Base-by-base conservation (phyloP, 2,797 vertebrate genomes). In the Ctenochaetus hawaiiensis region DNA sequence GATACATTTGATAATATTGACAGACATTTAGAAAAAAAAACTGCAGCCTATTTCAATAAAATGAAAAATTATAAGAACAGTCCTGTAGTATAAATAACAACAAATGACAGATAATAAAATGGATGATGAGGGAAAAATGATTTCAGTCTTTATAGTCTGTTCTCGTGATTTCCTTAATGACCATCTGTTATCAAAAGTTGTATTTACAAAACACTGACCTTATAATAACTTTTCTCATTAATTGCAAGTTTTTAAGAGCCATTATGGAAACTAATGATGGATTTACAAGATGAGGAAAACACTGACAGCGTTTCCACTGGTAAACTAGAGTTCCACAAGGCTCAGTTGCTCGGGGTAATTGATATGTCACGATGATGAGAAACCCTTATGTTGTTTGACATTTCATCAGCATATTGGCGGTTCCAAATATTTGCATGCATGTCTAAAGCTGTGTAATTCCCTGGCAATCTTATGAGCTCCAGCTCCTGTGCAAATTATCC, bases 401-500 rank as follows among this genome's bases (percentile, higher is more conserved):
- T 91, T 86, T 90, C 86, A 85, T 91, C 83, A 90, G 91, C 66
- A 71, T 87, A 89, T 93, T 89, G 89, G 91, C 74, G 69, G 86
- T 85, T 90, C 87, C 86, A 84, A 89, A 86, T 81, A 66, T 89
- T 72, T 80, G 72, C 72, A 52, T 79, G 82, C 48, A 11, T 82
- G 77, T 86, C 81, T 78, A 77, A 88, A 89, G 68, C 75, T 53
- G 66, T 78, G 77, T 88, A 85, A 91, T 87, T 89, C 73, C 71
- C 72, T 87, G 79, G 78, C 88, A 91, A 72, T 85, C 72, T 73
- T 11, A 39, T 51, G 61, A 78, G 70, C 76, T 64, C 43, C 76
- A 37, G 78, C 76, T 86, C 85, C 69, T 67, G 72, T 30, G 1
- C 79, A 74, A 84, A 91, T 85, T 44, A 91, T 62, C 82, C 83